Base-by-base conservation (phyloP, 1,140 invertebrate genomes). In the Heliconius hermathena region DNA sequence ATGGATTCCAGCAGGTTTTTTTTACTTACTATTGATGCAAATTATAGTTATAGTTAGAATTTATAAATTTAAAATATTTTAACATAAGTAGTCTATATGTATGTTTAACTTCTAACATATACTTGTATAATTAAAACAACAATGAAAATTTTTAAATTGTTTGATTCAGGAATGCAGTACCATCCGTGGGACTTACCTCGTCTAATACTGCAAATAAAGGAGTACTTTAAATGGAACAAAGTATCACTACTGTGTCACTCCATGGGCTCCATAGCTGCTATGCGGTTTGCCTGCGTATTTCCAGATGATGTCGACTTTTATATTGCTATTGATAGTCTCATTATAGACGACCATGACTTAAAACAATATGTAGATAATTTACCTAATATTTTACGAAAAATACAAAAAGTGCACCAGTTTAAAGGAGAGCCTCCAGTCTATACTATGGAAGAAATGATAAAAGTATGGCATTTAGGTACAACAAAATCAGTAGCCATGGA, bases 191-290 rank as follows among this genome's bases (percentile, higher is more conserved):
- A 96, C 77, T 94, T 95, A 80, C 88, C 96, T 0, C 84, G 96
- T 8, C 71, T 96, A 38, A 89, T 97, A 1, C 89, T 95, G 20
- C 91, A 95, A 60, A 88, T 97, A 29, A 95, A 95, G 78, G 94
- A 96, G 52, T 93, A 97, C 82, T 96, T 96, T 84, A 95, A 95
- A 78, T 97, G 97, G 97, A 92, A 96, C 20, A 96, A 96, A 90
- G 90, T 97, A 4, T 96, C 96, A n/a, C 87, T 97, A 22, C 83
- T 97, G 70, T 95, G 95, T 3, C 97, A 97, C 85, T 97, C 97
- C 0, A 95, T 97, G 95, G 97, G 97, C 71, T 95, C 95, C 8
- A 95, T 96, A 36, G 93, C 95, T 16, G 90, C 88, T 5, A 96
- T 96, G 82, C 90, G 95, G 5, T 97, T 96, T 83, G 92, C 95